Evolutionary conservation across 2,797 vertebrate species (phyloP), one percentile per base, ranked within the genome.

Genomic region (Falco naumanni): DNA sequence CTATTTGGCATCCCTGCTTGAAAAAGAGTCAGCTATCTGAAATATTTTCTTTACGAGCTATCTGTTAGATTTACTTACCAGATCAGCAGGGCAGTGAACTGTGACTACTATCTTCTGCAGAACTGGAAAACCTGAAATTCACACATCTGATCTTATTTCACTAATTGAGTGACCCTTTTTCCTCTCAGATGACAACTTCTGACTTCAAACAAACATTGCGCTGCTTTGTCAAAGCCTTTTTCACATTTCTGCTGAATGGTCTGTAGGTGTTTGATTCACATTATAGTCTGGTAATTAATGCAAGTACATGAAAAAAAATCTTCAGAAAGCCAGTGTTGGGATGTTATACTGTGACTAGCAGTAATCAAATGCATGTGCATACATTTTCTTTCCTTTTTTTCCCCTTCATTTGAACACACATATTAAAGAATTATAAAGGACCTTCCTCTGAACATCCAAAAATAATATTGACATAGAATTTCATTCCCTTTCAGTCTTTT

Each of bases 71-170:
- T 56, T 56, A 28, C 29, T 64, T 13, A 7, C 34, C 56, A 39
- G 41, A 24, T 39, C 69, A 64, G 39, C 28, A 64, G 22, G 9
- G 22, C 61, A 33, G 28, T 54, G 37, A 76, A 39, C 34, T 61
- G 22, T 39, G n/a, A 33, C 18, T 39, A 33, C 50, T 33, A 14
- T 16, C 50, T 91, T 91, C 71, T 63, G n/a, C 20, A 51, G 65
- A 69, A n/a, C 59, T 84, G 48, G n/a, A 90, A 80, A 86, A 92
- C 20, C 37, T 89, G 51, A 26, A 89, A 29, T 77, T 93, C 72
- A 92, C 29, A 90, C 50, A 84, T 87, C 39, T 86, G 69, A 82
- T 92, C 65, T 85, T 68, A 87, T 94, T 94, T 95, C 64, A 68
- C 41, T 91, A 92, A 95, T 16, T 82, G 34, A 91, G 31, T 54